Evolutionary conservation across 2,888 invertebrate genomes (phyloP).

Genomic region (Standfussiana lucernea): DNA sequence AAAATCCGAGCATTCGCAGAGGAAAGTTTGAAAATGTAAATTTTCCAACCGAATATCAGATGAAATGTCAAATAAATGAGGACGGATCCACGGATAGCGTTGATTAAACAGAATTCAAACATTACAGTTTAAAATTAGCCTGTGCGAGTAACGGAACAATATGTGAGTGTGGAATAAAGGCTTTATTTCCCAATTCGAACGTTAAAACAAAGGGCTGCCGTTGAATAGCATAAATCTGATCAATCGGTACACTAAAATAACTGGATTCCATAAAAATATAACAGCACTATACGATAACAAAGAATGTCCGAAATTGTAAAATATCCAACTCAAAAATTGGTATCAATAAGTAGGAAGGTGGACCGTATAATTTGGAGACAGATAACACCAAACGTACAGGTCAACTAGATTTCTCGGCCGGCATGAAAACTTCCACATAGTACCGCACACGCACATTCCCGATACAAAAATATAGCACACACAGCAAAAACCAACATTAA

Average conservation of each 20-base stretch:
- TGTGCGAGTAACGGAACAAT: constrained; percentile 26
- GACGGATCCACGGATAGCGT: constrained; percentile 40
- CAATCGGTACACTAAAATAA: constrained; percentile 3
- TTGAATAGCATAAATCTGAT: constrained; percentile 42
- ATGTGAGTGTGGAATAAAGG: constrained; percentile 39
- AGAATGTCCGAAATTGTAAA: background rate
- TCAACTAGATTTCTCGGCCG: background rate
- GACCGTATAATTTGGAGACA: background rate
- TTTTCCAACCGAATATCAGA: constrained; percentile 48
- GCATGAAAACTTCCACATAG: background rate
- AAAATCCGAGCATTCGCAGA: constrained; percentile 14
- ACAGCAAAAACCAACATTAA: constrained; percentile 50
- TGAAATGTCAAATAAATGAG: constrained; percentile 53
- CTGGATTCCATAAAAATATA: background rate
- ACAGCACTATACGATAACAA: background rate
- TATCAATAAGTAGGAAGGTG: background rate
- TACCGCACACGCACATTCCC: constrained; percentile 8
- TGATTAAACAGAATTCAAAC: constrained; percentile 60
- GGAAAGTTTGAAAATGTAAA: constrained; percentile 46
- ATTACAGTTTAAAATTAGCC: constrained; percentile 54
- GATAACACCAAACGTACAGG: background rate
- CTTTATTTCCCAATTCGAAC: constrained; percentile 45
- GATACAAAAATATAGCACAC: constrained; percentile 29
- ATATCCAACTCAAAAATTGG: background rate
- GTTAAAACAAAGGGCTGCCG: constrained; percentile 40